Conservation (phyloP, 2,888 invertebrate genomes). For the Caenorhabditis virilis region DNA sequence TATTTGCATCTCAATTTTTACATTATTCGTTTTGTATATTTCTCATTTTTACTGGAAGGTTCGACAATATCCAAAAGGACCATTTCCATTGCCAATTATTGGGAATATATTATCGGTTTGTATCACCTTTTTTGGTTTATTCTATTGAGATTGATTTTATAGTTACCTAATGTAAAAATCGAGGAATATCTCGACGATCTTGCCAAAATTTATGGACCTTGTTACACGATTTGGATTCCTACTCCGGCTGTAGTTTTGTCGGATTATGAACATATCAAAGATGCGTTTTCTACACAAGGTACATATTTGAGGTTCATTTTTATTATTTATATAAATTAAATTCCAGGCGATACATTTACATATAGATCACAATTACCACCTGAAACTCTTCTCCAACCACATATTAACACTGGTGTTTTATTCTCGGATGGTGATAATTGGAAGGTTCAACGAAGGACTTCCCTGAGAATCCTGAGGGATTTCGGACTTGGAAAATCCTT, state of each 20-base stretch:
- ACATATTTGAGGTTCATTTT: neutral
- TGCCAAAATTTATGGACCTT: constrained; percentile 49
- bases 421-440: constrained; percentile 43
- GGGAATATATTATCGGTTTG: constrained; percentile 41
- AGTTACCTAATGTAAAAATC: constrained; percentile 29
- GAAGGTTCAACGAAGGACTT: constrained; percentile 41
- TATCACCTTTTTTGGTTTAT: too few species aligned
- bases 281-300: constrained; percentile 43
- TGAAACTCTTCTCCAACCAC: constrained; percentile 12
- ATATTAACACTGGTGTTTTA: constrained; percentile 17
- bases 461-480: constrained; percentile 48
- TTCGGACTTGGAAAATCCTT: constrained; percentile 46
- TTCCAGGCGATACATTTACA: constrained; percentile 27
- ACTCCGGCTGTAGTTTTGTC: constrained; percentile 38
- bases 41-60: constrained; percentile 37
- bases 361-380: constrained; percentile 14
- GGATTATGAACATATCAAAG: constrained; percentile 45
- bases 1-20: too few species aligned
- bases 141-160: too few species aligned
- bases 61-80: constrained; percentile 45
- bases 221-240: constrained; percentile 54
- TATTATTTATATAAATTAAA: neutral
- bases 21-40: constrained; percentile 26
- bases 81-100: constrained; percentile 38
- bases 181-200: constrained; percentile 28